Evolutionary conservation across 2,797 vertebrate genomes (phyloP), one percentile per base, ranked within the genome.

Genomic region (Galaxias olidus): DNA sequence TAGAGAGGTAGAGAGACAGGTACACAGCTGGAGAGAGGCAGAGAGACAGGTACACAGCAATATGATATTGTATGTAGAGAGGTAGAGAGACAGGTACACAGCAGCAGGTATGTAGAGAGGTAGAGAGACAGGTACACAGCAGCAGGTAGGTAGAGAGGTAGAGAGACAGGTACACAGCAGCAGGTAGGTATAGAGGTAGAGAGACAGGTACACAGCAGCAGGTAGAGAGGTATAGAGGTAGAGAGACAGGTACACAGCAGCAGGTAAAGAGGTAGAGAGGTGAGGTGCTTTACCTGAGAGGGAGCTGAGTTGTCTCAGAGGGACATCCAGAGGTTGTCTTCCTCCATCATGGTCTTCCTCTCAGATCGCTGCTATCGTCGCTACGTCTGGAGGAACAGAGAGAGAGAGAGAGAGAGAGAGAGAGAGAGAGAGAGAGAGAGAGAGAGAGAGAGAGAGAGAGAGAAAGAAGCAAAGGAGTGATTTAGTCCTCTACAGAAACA

Each of bases 281-380:
- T 30, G 58, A 1, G 1, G 47, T 18, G 15, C 12, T 40, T 60
- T 76, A 88, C 87, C 85, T 79, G 63, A 70, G 59, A 42, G 74
- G 68, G 61, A 65, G 69, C 59, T 42, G 75, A 65, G 13, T 40
- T 73, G 77, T 87, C 79, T 82, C 72, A 63, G 46, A 71, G 70
- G 69, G 78, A 69, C 68, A 65, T 63, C 52, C 68, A 61, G 77
- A 71, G 63, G 12, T 7, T n/a, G 60, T 72, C 18, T 56, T 73
- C 66, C 75, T 71, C 70, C 60, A 67, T 53, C 50, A 77, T 66
- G 53, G 69, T 81, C 71, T 58, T 63, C 56, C 58, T 47, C 68
- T 54, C 68, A 68, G 62, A 65, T 69, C 81, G 65, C 63, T 40
- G 30, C 30, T 30, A 30, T 15, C 13, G 46, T 53, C 18, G 69